Conservation (phyloP, 2,113 vertebrate species). For the Serinus canaria region DNA sequence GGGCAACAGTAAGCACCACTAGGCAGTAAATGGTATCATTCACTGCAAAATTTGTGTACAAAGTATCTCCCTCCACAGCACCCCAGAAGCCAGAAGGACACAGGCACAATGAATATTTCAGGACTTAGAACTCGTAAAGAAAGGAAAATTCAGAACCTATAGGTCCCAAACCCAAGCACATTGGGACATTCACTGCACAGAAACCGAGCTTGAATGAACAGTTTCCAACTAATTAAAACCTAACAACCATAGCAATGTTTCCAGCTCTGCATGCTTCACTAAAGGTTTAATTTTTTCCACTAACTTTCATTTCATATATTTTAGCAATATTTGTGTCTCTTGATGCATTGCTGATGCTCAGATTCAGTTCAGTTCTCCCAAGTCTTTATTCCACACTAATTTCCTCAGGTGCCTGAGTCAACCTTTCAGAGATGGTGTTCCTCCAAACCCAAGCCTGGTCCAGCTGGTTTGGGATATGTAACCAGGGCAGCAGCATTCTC, state of each 20-base stretch:
- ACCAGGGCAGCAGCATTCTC: not conserved
- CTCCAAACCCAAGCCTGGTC: not conserved
- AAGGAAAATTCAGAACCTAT: not conserved
- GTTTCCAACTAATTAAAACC: conserved; percentile 22
- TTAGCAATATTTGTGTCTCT: not conserved
- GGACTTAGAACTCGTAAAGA: not conserved
- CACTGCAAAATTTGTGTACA: not conserved
- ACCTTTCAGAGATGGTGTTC: not conserved
- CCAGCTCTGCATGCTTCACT: not conserved
- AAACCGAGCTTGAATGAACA: not conserved
- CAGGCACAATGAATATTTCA: not conserved
- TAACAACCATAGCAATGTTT: not conserved
- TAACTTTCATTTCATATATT: not conserved
- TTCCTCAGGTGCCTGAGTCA: not conserved
- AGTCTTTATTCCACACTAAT: not conserved
- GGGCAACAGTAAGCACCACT: not conserved
- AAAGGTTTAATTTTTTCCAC: not conserved
- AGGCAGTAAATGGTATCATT: not conserved
- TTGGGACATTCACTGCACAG: not conserved
- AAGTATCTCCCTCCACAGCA: not conserved
- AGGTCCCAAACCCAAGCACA: not conserved
- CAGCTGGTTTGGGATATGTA: not conserved
- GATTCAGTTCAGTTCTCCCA: not conserved
- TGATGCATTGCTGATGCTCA: not conserved
- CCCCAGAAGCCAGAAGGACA: not conserved